Evolutionary conservation across 2,797 vertebrate species (phyloP), one percentile per base, ranked within the genome.

Genomic region (Semotilus atromaculatus): DNA sequence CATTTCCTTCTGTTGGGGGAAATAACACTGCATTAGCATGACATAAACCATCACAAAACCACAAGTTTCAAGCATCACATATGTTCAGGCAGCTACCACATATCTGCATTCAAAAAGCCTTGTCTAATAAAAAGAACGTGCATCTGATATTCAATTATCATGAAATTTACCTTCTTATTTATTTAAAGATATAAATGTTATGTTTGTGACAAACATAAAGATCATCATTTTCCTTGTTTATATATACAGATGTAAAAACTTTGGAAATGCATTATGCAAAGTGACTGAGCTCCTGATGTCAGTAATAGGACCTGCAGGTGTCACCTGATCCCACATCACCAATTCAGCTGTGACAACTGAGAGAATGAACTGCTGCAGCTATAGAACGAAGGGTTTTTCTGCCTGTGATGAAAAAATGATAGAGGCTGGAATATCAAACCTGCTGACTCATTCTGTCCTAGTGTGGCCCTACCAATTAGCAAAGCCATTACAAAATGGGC

Each of bases 1-100:
- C 98, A 99, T 99, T 94, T 99, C 98, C 93, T 98, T 99, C 98
- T 99, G 96, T 85, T 74, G 21, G 70, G 79, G 34, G 19, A 77
- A 34, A 81, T 19, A 72, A 45, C 16, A 83, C 36, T 16, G 62
- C 8, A 29, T 73, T 55, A 73, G 7, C 43, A 45, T 21, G 68
- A 87, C 40, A 86, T 77, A 84, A 73, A 85, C 16, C 38, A 80
- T 5, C 81, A 77, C 60, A 71, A 7, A n/a, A 26, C 48, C 26
- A 53, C 72, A 60, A 58, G 58, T 38, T 8, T 18, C 40, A 5
- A 45, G 1, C 67, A 23, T 43, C 11, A 58, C 34, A 29, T 5
- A 31, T 34, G 45, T 53, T 36, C 31, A 62, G 66, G 6, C 14
- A 29, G 66, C 53, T 38, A 67, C 5, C 16, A 10, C 70, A 72